A percentile compares a stretch with the other conserved stretches of the same genome.
phyloP scores from a whole-genome alignment of 1,140 invertebrate species.

The Alviniconcha marisindica region DNA sequence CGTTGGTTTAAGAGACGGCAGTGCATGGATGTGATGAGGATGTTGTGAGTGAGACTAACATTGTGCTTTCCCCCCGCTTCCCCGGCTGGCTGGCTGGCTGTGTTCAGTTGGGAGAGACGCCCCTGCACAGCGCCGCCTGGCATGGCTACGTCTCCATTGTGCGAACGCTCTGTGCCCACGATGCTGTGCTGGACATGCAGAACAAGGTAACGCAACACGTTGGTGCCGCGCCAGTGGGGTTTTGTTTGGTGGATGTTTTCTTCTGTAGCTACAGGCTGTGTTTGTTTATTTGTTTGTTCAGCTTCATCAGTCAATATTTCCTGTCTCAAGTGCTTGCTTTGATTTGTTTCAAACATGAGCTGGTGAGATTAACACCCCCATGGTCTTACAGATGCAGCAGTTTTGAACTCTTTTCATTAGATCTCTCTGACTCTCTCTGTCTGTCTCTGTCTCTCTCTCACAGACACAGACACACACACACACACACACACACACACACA shows the following conservation, averaged over 20 bases:
- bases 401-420: too few species aligned
- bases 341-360: too few species aligned
- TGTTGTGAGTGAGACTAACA: too few species aligned
- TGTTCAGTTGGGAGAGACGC: constrained; percentile 78
- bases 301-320: too few species aligned
- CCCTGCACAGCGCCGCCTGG: constrained; percentile 80
- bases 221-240: too few species aligned
- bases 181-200: constrained; percentile 71
- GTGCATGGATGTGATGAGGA: too few species aligned
- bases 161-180: constrained; percentile 77
- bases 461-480: constrained; percentile 1
- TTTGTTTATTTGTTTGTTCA: constrained; percentile 1
- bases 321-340: too few species aligned
- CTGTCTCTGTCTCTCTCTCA: neutral
- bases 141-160: constrained; percentile 78
- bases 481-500: neutral
- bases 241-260: neutral
- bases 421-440: neutral
- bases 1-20: too few species aligned
- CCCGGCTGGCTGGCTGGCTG: too few species aligned
- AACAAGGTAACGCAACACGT: constrained; percentile 79
- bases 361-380: too few species aligned
- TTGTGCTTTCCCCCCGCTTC: too few species aligned
- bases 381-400: too few species aligned
- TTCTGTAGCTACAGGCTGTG: neutral